A percentile compares a stretch with the other conserved stretches of the same genome.
Evolutionary conservation across 2,888 invertebrate species (phyloP).

Genomic region (Notocelia uddmanniana): DNA sequence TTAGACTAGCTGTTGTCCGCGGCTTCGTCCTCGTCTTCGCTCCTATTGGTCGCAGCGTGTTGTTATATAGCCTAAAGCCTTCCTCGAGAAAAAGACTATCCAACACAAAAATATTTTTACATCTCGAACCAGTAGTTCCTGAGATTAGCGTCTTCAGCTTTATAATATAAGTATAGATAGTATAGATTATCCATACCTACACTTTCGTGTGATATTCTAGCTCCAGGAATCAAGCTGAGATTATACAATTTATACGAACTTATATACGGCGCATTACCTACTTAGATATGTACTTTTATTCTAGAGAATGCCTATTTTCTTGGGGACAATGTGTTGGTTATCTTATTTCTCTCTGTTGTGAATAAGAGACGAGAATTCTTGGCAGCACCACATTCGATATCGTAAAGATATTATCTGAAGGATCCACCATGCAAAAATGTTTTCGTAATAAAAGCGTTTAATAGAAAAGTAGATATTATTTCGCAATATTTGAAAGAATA

Average conservation of each 20-base stretch:
- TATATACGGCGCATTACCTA: neutral
- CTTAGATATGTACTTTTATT: neutral
- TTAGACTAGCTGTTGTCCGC: no score
- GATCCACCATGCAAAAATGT: conserved; percentile 29
- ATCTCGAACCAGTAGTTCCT: no score
- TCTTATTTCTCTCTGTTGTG: conserved; percentile 34
- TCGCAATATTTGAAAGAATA: conserved; percentile 50
- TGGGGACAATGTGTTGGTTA: conserved; percentile 34
- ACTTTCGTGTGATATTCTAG: neutral
- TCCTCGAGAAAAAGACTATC: no score
- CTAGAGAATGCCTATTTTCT: conserved; percentile 13
- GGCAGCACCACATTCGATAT: conserved; percentile 25
- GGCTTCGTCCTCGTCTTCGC: no score
- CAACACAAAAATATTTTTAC: no score
- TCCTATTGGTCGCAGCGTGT: no score
- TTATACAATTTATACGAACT: neutral
- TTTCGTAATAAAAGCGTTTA: conserved; percentile 40
- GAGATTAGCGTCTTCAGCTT: no score
- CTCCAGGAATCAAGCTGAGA: neutral
- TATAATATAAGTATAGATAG: no score
- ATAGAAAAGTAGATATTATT: conserved; percentile 56
- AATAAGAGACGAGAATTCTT: conserved; percentile 27
- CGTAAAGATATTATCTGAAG: conserved; percentile 37
- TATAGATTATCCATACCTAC: neutral
- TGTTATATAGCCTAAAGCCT: no score